Evolutionary conservation across 2,113 vertebrate genomes (phyloP), one percentile per base, ranked within the genome.

Genomic region (Mola mola): DNA sequence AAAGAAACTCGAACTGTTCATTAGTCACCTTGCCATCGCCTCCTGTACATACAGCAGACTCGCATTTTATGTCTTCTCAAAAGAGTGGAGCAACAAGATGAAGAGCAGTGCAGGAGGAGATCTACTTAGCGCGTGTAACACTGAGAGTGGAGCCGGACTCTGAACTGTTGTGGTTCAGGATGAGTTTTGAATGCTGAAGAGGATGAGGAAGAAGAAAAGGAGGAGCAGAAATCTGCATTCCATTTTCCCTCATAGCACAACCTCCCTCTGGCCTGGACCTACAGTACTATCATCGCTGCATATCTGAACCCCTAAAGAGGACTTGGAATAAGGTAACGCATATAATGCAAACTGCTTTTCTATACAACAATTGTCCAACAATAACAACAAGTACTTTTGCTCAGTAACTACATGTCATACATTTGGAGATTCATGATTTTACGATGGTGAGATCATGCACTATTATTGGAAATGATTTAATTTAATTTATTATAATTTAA

Each of bases 171-270:
- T 29, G 68, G 53, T 63, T 75, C 22, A 19, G 37, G 72, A 85
- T 52, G 79, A 70, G 65, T 60, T 40, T 20, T 56, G 80, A 79
- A 85, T 81, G 75, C 69, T 64, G 68, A 83, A 9, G 17, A 77
- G 48, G 25, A 55, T 0, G 41, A 48, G 1, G 58, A 42, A 5
- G 17, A 42, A 0, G 63, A 5, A 8, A 21, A 46, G 15, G 9
- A 51, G 17, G 61, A 68, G 15, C 34, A 28, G 38, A 24, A 15
- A 67, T 75, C 65, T 74, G 58, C 61, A 64, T 26, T 31, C 29
- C 29, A 31, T 10, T 31, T 8, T 31, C 29, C 3, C 29, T 21
- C 11, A 24, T 12, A 57, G 37, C 50, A 47, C 16, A 15, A 4
- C 52, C 44, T 60, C 25, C 51, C 48, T 22, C 40, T 62, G 62